Base-by-base conservation (phyloP, 2,888 invertebrate species). In the Apodemia zela region DNA sequence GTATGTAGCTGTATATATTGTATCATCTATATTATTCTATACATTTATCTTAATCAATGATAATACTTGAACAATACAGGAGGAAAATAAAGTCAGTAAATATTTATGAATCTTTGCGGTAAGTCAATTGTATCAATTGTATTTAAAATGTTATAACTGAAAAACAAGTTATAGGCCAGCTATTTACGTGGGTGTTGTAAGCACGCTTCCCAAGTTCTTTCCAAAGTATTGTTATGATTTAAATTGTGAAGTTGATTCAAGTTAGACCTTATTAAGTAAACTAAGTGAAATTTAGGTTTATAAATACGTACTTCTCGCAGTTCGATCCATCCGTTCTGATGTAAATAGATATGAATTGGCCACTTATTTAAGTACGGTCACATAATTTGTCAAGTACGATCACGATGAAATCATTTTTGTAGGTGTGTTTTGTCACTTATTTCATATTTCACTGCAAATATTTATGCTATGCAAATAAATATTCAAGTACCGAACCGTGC, bases 311-410 rank as follows among this genome's bases (percentile, higher is more conserved):
- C 88, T 79, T 77, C 78, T 77, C 79, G 76, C 72, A 73, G 66
- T 67, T 77, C 79, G 84, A 84, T 85, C 87, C 86, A 86, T 85
- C 77, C 84, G 80, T 75, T 72, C 69, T 75, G 74, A 68, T 73
- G 63, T 65, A 59, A 63, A 67, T 65, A 58, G 49, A 62, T 60
- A 33, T 65, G 49, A 51, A 54, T 51, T 54, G 51, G 49, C 63
- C 60, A 66, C 60, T 66, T 42, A 33, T 61, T 59, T 29, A 33
- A 60, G 13, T 33, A 54, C 21, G 62, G 47, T 65, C 63, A 66
- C 65, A 66, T 65, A 17, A 54, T 65, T 33, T 66, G 59, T 58
- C 51, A 62, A 63, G 21, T 59, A 57, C 11, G 25, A 38, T 59
- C 61, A 49, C n/a, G 15, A 29, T 29, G 29, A 57, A 57, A 57